phyloP scores from a whole-genome alignment of 92 coral and sea anemone genomes.

The Diadumene lineata region DNA sequence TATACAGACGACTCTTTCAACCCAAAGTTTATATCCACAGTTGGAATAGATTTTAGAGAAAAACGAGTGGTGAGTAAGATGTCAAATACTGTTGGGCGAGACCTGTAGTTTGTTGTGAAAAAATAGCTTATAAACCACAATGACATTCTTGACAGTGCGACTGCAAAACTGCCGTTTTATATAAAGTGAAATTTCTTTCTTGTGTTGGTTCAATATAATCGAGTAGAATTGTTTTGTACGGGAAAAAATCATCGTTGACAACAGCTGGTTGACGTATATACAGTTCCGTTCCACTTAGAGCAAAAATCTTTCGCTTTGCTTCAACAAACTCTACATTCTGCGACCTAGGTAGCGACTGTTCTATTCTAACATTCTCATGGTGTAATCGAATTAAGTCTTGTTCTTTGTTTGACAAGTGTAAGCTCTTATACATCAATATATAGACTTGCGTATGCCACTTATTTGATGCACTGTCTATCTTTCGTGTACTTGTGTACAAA shows the following conservation, averaged over 20 bases:
- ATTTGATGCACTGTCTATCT: background rate
- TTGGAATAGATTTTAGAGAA: slow-evolving; percentile 97
- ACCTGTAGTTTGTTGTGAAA: too few species aligned
- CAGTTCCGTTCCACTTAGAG: slow-evolving; percentile 14
- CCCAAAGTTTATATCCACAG: slow-evolving; percentile 97
- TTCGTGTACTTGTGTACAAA: background rate
- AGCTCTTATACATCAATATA: background rate
- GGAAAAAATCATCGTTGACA: background rate
- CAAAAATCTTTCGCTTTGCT: background rate
- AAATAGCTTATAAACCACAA: too few species aligned
- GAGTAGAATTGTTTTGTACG: background rate
- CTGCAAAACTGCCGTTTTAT: background rate
- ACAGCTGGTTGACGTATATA: background rate
- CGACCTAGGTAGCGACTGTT: background rate
- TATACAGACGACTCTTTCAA: slow-evolving; percentile 89
- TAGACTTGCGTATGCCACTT: background rate
- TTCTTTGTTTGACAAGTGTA: background rate
- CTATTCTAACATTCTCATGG: background rate
- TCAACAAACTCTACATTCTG: background rate
- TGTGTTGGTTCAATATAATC: background rate
- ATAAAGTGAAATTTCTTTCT: background rate
- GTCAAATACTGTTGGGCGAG: slow-evolving; percentile 20
- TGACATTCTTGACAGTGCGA: too few species aligned
- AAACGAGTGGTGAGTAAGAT: slow-evolving; percentile 84
- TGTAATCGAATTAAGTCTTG: background rate